Conservation (phyloP, 2,113 vertebrate species). For the Campylomormyrus tamandua region DNA sequence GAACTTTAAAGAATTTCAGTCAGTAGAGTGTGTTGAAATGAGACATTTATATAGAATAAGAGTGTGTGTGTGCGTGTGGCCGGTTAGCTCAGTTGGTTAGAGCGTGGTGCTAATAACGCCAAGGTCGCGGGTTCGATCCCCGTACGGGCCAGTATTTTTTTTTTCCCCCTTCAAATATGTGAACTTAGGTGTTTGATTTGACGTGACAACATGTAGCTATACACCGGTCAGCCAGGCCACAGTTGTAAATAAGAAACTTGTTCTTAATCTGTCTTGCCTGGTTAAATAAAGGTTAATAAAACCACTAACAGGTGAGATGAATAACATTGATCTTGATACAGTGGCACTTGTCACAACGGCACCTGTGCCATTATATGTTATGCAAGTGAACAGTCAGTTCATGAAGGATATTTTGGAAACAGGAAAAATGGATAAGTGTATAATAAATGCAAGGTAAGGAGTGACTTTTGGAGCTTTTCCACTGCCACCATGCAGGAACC, state of each 20-base stretch:
- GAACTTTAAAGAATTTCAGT: not conserved
- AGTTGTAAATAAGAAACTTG: no score
- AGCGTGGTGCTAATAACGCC: constrained; percentile 49
- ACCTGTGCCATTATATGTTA: not conserved
- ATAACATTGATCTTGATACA: not conserved
- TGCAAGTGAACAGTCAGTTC: not conserved
- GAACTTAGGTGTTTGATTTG: not conserved
- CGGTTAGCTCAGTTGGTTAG: constrained; percentile 48
- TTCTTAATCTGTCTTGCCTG: no score
- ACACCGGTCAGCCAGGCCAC: not conserved
- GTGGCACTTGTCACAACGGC: not conserved
- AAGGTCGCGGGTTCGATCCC: constrained; percentile 48
- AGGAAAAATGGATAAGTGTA: not conserved
- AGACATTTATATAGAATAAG: not conserved
- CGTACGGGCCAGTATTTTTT: constrained; percentile 32
- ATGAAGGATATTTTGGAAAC: not conserved
- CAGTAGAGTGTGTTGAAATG: not conserved
- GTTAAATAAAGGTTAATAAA: not conserved
- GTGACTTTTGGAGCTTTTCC: no score
- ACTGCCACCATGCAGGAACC: no score
- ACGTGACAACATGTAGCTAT: not conserved
- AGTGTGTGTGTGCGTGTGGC: not conserved
- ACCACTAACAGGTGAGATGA: not conserved
- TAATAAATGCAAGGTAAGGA: no score
- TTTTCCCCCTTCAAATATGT: not conserved